Base-by-base conservation (phyloP, 2,797 vertebrate genomes). In the Acanthornis magna region DNA sequence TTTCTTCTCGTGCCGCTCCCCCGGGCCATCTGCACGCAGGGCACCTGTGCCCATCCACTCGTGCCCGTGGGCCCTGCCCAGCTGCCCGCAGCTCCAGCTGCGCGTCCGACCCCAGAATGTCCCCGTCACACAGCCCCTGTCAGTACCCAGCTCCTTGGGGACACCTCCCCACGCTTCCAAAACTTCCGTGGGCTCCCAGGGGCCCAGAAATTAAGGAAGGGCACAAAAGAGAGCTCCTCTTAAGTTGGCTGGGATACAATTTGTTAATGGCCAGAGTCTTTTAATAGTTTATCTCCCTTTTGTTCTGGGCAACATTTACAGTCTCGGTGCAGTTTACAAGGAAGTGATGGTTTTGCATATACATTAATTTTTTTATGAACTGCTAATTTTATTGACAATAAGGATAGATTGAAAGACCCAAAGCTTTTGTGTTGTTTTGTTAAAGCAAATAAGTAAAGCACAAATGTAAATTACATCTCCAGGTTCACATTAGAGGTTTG, bases 391-490 rank as follows among this genome's bases (percentile, higher is more conserved):
- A 98, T 98, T 98, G 98, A 98, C 98, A 98, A 97, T 97, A 96
- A 97, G 96, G 97, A 97, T 96, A 97, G 97, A 98, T 97, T 98
- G 97, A 98, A 98, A 98, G 97, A 95, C 97, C 94, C 94, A 94
- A 96, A 97, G 97, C 97, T 97, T 97, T 97, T 98, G 97, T 97
- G 97, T 98, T 98, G 97, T 97, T 98, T 98, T 98, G 98, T 97
- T 98, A 98, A 98, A 97, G 97, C 97, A 98, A 98, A 98, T 98
- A 98, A 98, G 97, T 97, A 97, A 98, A 97, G 97, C 97, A 98
- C 97, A 97, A 98, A 98, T 98, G 98, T 98, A 98, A 98, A 98
- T 98, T 98, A 97, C 97, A 98, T 97, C 97, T 98, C 97, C 96
- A 97, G 96, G 97, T 98, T 98, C 98, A 95, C 98, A 98, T 98